These are phyloP conservation scores for Trisateles emortualis DNA, from an alignment of 2,888 invertebrate genomes.

Conservation along the genomic window DNA sequence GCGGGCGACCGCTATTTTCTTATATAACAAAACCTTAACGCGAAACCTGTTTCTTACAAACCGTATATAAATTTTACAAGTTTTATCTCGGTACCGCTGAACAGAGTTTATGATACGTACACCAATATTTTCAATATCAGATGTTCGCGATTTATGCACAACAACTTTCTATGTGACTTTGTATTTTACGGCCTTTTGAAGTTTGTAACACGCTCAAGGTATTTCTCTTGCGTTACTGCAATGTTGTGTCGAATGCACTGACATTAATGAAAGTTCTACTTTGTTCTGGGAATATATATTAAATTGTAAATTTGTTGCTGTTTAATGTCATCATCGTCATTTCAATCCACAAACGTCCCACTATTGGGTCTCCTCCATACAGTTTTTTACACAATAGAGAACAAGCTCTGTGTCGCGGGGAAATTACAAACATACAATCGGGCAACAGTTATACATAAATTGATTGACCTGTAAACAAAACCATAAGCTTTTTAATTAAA, in stretches of 20 bases:
- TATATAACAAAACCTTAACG: conserved; percentile 8
- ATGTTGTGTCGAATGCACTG: conserved; percentile 17
- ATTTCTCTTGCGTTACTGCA: conserved; percentile 15
- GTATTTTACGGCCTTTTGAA: conserved; percentile 46
- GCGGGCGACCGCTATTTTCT: no score
- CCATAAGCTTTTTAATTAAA: no score
- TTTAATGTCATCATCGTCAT: not conserved
- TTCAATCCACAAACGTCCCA: no score
- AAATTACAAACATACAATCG: no score
- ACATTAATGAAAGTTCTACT: conserved; percentile 11
- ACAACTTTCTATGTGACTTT: conserved; percentile 49
- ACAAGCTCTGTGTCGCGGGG: no score
- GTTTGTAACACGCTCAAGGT: conserved; percentile 20
- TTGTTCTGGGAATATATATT: conserved; percentile 1
- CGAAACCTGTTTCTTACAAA: conserved; percentile 18
- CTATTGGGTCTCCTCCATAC: no score
- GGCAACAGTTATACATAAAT: no score
- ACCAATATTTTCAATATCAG: conserved; percentile 55
- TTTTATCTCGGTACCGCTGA: conserved; percentile 40
- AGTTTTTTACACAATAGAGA: no score
- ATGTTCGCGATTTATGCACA: conserved; percentile 48
- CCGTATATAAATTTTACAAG: conserved; percentile 44
- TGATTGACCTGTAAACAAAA: no score
- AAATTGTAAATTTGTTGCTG: not conserved
- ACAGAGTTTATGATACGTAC: conserved; percentile 47